Evolutionary conservation across 2,888 invertebrate genomes (phyloP).

Genomic region (Eumacrocentrus americanus): DNA sequence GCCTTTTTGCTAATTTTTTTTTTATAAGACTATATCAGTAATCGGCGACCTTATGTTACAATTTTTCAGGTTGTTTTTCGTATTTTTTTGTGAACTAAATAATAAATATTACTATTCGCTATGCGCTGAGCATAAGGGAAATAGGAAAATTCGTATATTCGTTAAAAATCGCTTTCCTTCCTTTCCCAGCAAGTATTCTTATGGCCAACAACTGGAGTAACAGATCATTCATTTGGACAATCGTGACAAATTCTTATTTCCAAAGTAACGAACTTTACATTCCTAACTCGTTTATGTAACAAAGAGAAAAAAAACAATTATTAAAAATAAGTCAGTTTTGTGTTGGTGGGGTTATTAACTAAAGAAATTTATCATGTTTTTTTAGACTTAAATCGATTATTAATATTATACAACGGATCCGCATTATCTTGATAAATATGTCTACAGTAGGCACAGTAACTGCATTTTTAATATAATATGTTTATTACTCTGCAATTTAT

Average conservation of each 20-base stretch:
- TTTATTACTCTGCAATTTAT: conserved; percentile 46
- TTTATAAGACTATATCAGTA: background rate
- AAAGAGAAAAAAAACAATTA: background rate
- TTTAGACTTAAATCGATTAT: conserved; percentile 26
- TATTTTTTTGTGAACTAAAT: conserved; percentile 6
- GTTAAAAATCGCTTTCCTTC: background rate
- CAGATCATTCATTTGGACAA: conserved; percentile 7
- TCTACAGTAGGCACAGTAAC: conserved; percentile 60
- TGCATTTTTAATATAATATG: conserved; percentile 40
- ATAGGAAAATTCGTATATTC: conserved; percentile 19
- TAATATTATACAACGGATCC: conserved; percentile 39
- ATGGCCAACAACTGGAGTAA: conserved; percentile 15
- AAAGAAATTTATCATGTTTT: background rate
- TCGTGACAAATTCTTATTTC: background rate
- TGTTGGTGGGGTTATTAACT: too few species aligned
- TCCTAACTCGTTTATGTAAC: background rate
- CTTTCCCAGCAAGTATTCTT: conserved; percentile 4
- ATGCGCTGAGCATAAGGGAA: conserved; percentile 7
- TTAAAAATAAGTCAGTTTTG: background rate
- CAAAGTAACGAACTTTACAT: conserved; percentile 8
- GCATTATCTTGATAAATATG: conserved; percentile 48
- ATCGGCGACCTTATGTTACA: background rate
- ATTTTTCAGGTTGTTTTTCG: background rate
- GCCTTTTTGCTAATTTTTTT: background rate
- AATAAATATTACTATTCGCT: conserved; percentile 20